phyloP scores from a whole-genome alignment of 53 echinoderm and acorn worm genomes.

The Astropecten irregularis region DNA sequence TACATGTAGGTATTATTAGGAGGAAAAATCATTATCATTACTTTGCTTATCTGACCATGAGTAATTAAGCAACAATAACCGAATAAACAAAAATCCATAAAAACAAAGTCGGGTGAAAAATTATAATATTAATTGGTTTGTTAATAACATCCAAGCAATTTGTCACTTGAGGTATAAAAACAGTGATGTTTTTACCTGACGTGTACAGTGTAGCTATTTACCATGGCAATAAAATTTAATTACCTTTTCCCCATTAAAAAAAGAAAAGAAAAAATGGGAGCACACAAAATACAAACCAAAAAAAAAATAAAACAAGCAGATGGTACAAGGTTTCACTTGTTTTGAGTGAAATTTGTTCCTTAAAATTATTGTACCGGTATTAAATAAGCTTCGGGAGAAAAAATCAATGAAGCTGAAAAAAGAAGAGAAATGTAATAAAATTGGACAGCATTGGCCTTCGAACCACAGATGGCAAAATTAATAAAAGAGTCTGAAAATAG shows the following conservation, averaged over 20 bases:
- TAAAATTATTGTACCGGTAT: conserved; percentile 39
- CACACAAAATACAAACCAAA: too few relatives aligned
- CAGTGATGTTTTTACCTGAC: conserved; percentile 40
- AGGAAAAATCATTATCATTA: too few relatives aligned
- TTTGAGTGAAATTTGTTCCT: conserved; percentile 36
- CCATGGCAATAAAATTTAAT: conserved; percentile 52
- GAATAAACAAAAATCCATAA: not conserved
- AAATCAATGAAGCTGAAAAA: conserved; percentile 39
- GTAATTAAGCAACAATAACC: not conserved
- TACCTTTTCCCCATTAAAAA: not conserved
- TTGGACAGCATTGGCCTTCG: conserved; percentile 28
- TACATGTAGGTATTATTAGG: too few relatives aligned
- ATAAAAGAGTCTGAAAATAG: conserved; percentile 37
- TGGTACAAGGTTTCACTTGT: conserved; percentile 15
- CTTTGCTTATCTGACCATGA: too few relatives aligned
- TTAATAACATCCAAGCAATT: conserved; percentile 11
- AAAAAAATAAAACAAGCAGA: conserved; percentile 35
- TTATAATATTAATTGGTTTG: not conserved
- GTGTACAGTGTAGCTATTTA: conserved; percentile 38
- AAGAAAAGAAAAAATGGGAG: too few relatives aligned
- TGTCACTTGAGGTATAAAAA: conserved; percentile 27
- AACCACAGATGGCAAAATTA: conserved; percentile 58
- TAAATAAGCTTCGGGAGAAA: conserved; percentile 7
- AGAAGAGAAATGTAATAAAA: not conserved
- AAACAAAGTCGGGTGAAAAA: not conserved